A percentile compares a stretch with the other conserved stretches of the same genome.
Conservation (phyloP, 2,797 vertebrate genomes). For the Chiroxiphia lanceolata region DNA sequence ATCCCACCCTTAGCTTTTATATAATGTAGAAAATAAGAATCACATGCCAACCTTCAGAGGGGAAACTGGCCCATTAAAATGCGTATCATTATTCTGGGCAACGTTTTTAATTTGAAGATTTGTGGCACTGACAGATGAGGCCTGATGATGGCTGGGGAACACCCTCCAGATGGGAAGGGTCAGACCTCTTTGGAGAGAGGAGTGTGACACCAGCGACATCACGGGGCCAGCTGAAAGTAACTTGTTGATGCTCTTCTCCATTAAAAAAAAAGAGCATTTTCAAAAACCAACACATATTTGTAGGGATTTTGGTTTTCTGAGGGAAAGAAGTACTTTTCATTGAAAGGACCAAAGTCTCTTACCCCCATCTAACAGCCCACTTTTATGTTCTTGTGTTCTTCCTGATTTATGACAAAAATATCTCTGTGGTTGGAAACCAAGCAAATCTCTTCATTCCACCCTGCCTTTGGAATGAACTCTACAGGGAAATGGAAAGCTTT, state of each 20-base stretch:
- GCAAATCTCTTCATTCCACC: not conserved
- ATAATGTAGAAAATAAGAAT: constrained; percentile 18
- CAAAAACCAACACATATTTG: not conserved
- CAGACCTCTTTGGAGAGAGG: not conserved
- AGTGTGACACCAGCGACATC: not conserved
- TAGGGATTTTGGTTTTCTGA: not conserved
- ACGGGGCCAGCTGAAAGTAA: not conserved
- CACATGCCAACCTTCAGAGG: constrained; percentile 22
- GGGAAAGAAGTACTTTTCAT: not conserved
- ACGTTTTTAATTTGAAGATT: not conserved
- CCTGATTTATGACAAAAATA: not conserved
- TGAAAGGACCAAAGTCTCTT: not conserved
- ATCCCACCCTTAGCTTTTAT: constrained; percentile 41
- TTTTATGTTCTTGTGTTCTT: not conserved
- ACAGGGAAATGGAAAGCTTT: not conserved
- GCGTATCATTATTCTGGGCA: not conserved
- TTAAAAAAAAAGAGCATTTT: not conserved
- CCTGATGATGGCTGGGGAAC: not conserved
- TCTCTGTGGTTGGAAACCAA: not conserved
- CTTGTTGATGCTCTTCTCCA: accelerated
- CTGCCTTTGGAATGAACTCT: not conserved
- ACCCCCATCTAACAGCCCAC: not conserved
- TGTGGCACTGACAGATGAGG: not conserved
- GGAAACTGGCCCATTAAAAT: not conserved
- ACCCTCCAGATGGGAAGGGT: not conserved